phyloP scores from a whole-genome alignment of 2,888 invertebrate species.

The Limenitis arthemis region DNA sequence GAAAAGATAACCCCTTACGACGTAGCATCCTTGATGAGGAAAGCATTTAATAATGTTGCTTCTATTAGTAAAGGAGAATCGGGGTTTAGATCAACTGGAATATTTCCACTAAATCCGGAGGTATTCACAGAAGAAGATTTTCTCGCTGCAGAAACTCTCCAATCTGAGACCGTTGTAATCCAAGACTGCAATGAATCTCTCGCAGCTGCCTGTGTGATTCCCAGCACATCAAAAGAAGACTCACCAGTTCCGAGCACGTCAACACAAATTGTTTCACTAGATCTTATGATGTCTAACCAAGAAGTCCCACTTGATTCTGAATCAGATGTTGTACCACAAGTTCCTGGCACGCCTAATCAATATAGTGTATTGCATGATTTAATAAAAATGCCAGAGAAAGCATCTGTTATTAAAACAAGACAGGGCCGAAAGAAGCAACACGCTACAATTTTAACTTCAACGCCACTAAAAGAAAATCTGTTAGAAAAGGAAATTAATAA shows the following conservation, averaged over 20 bases:
- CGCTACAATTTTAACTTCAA: constrained; percentile 32
- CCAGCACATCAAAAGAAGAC: constrained; percentile 30
- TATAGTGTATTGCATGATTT: constrained; percentile 25
- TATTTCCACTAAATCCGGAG: constrained; percentile 31
- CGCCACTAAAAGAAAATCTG: constrained; percentile 30
- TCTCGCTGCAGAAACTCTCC: constrained; percentile 20
- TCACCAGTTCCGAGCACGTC: constrained; percentile 24
- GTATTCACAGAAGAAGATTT: constrained; percentile 29
- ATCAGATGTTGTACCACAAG: not conserved
- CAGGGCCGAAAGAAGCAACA: constrained; percentile 32
- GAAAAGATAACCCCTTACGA: constrained; percentile 33
- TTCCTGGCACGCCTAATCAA: constrained; percentile 17
- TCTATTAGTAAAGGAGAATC: constrained; percentile 33
- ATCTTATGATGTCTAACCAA: constrained; percentile 16
- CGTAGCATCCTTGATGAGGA: constrained; percentile 25
- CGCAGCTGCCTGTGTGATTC: constrained; percentile 22
- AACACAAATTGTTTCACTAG: constrained; percentile 20
- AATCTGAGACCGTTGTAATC: constrained; percentile 9
- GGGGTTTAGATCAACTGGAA: constrained; percentile 34
- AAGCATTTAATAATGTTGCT: constrained; percentile 21
- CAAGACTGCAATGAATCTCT: constrained; percentile 15
- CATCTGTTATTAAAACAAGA: constrained; percentile 26
- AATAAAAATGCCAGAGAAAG: constrained; percentile 25
- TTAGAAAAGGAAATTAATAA: constrained; percentile 30
- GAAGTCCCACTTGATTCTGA: too few species aligned